Conservation (phyloP, 2,113 vertebrate genomes). For the Ahaetulla prasina region DNA sequence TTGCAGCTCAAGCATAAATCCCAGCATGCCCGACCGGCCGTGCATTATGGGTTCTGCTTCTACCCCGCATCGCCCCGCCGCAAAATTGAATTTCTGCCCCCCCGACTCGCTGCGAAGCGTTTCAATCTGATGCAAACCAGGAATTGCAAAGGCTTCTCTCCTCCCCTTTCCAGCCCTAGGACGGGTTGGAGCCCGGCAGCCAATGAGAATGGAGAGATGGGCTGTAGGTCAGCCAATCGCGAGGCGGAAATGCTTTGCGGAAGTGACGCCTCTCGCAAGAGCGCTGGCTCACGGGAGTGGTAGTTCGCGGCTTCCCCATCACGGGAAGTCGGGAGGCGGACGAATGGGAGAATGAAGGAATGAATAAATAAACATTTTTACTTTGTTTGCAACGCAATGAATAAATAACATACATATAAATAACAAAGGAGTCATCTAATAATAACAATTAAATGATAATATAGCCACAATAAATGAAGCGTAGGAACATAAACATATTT, state of each 20-base stretch:
- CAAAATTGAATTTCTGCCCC: background rate
- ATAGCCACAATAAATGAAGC: background rate
- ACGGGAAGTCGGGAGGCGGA: background rate
- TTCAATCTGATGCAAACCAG: background rate
- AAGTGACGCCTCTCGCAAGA: rapidly evolving
- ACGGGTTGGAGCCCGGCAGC: background rate
- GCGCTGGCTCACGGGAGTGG: conserved; percentile 10
- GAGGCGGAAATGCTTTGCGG: rapidly evolving
- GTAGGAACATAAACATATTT: background rate
- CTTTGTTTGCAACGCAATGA: background rate
- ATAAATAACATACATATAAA: background rate
- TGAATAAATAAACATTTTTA: background rate
- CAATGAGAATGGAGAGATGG: background rate
- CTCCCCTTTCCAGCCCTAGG: background rate
- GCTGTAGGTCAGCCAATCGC: background rate
- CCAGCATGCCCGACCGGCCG: background rate
- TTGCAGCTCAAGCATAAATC: background rate
- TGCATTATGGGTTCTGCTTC: background rate
- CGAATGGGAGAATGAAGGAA: background rate
- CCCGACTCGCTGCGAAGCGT: background rate
- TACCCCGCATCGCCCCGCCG: background rate
- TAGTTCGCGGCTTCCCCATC: background rate
- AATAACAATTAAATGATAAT: background rate
- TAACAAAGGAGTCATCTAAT: background rate
- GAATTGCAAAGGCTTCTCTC: background rate